These are phyloP conservation scores for Thryonomys swinderianus DNA, from an alignment of 2,113 vertebrate species.

Conservation along the genomic window DNA sequence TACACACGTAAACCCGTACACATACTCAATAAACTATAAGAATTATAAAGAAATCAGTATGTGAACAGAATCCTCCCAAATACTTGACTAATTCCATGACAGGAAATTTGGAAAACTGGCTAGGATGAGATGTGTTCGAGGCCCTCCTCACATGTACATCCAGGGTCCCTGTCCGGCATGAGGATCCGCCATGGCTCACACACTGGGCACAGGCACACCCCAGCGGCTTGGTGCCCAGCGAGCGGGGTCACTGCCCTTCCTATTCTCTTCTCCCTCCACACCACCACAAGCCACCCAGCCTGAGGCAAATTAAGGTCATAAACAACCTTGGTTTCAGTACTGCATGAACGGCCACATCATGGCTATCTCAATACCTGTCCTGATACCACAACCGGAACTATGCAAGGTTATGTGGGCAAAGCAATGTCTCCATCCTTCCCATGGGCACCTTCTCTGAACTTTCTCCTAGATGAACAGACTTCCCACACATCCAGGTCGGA, in stretches of 20 bases:
- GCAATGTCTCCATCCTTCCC: neutral
- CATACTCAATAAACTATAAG: neutral
- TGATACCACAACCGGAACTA: neutral
- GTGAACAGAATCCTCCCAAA: neutral
- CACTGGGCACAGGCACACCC: too few species aligned
- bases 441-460: neutral
- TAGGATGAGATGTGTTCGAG: accelerated
- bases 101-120: neutral
- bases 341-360: too few species aligned
- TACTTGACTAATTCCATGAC: neutral
- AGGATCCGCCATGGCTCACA: neutral
- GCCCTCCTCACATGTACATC: neutral
- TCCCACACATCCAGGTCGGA: neutral
- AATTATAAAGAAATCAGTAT: neutral
- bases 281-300: accelerated
- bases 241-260: neutral
- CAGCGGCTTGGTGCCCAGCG: neutral
- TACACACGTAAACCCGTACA: too few species aligned
- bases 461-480: neutral
- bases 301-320: neutral
- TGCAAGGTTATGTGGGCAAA: neutral
- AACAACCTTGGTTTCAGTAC: neutral
- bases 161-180: neutral
- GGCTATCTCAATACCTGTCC: neutral
- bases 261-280: accelerated